Conservation (phyloP, 1,140 invertebrate species). For the Littorina saxatilis region DNA sequence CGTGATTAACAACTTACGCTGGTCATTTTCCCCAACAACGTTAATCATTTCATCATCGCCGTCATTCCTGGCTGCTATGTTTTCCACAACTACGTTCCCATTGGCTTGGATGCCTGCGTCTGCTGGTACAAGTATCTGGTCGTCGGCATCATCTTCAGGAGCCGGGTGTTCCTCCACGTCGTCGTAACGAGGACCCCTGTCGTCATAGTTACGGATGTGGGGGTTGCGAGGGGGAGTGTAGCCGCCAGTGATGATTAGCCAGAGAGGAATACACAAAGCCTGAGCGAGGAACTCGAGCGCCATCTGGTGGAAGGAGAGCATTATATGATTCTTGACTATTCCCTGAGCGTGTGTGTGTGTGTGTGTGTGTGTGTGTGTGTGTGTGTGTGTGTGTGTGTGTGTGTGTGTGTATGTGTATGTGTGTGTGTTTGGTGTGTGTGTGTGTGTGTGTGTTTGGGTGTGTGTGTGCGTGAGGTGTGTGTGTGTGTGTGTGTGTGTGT, state of each 20-base stretch:
- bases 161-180: neutral
- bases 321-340: neutral
- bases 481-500: too few relatives aligned
- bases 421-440: neutral
- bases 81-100: too few relatives aligned
- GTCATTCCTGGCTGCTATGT: neutral
- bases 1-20: neutral
- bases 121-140: too few relatives aligned
- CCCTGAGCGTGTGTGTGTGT: neutral
- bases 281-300: slow-evolving; percentile 21
- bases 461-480: neutral
- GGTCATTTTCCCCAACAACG: neutral
- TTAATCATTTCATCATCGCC: neutral
- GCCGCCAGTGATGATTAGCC: slow-evolving; percentile 26
- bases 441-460: neutral
- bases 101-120: too few relatives aligned
- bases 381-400: neutral
- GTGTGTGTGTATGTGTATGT: neutral
- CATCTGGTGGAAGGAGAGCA: slow-evolving; percentile 6
- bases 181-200: too few relatives aligned
- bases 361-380: neutral
- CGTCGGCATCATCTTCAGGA: neutral
- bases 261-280: slow-evolving; percentile 18
- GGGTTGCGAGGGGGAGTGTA: neutral
- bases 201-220: neutral